A percentile compares a stretch with the other conserved stretches of the same genome.
Conservation (phyloP, 2,113 vertebrate genomes). For the Chrysochloris asiatica region DNA sequence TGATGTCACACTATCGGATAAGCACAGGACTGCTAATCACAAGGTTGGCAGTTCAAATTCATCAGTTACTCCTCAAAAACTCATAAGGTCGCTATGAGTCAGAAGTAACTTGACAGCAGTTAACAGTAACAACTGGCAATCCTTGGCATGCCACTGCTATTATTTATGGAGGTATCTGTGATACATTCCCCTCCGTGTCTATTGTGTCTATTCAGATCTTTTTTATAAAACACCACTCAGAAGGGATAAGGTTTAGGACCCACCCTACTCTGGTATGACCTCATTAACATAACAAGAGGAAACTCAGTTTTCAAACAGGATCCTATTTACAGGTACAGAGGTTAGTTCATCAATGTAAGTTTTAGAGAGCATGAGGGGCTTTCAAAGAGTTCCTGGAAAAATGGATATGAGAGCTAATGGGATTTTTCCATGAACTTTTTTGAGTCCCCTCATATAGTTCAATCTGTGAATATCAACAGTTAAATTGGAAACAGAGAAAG, state of each 20-base stretch:
- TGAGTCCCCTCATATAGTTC: neutral
- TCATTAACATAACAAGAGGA: neutral
- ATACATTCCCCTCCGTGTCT: too few relatives aligned
- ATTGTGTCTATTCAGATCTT: neutral
- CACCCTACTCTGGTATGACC: neutral
- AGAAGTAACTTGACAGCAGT: too few relatives aligned
- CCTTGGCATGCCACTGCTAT: neutral
- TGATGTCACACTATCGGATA: too few relatives aligned
- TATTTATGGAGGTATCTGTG: neutral
- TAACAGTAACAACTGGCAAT: neutral
- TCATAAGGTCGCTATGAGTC: too few relatives aligned
- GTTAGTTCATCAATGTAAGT: neutral
- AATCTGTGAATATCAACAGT: neutral
- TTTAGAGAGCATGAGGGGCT: too few relatives aligned
- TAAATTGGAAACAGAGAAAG: constrained; percentile 6
- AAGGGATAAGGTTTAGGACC: neutral
- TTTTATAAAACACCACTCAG: neutral
- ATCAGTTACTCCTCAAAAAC: too few relatives aligned
- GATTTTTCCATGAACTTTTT: too few relatives aligned
- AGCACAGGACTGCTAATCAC: too few relatives aligned
- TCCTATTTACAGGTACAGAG: neutral
- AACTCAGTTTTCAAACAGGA: neutral
- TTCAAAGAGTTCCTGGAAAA: too few relatives aligned
- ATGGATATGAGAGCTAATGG: too few relatives aligned
- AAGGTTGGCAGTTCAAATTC: too few relatives aligned